Conservation (phyloP, 2,113 vertebrate genomes). For the Ciconia maguari region DNA sequence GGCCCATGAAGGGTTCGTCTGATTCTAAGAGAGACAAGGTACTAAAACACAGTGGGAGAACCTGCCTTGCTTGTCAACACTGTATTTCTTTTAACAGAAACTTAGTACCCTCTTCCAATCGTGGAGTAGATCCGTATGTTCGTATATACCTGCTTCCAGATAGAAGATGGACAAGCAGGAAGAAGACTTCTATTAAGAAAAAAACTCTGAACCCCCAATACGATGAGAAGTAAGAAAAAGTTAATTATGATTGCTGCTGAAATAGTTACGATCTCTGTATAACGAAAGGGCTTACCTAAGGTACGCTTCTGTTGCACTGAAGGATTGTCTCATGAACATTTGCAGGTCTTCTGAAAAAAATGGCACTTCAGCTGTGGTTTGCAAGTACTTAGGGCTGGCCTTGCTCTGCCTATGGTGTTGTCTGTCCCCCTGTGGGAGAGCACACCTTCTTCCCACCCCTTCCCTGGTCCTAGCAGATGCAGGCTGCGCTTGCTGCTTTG, state of each 20-base stretch:
- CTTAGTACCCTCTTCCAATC: conserved; percentile 79
- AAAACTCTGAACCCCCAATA: conserved; percentile 86
- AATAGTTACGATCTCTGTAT: background rate
- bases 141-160: conserved; percentile 93
- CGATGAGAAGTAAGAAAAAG: conserved; percentile 84
- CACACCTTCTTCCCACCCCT: background rate
- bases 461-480: background rate
- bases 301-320: background rate
- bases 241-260: background rate
- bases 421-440: background rate
- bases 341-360: background rate
- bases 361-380: background rate
- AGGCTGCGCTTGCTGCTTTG: background rate
- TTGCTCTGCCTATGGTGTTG: background rate
- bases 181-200: conserved; percentile 86
- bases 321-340: background rate
- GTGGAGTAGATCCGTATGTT: conserved; percentile 90
- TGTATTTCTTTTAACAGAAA: conserved; percentile 74
- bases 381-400: background rate
- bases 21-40: background rate
- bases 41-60: background rate
- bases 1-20: background rate
- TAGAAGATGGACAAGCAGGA: conserved; percentile 86
- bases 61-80: background rate
- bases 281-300: background rate